A percentile compares a stretch with the other conserved stretches of the same genome.
Evolutionary conservation across 2,888 invertebrate genomes (phyloP).

Genomic region (Nomada lathburiana): DNA sequence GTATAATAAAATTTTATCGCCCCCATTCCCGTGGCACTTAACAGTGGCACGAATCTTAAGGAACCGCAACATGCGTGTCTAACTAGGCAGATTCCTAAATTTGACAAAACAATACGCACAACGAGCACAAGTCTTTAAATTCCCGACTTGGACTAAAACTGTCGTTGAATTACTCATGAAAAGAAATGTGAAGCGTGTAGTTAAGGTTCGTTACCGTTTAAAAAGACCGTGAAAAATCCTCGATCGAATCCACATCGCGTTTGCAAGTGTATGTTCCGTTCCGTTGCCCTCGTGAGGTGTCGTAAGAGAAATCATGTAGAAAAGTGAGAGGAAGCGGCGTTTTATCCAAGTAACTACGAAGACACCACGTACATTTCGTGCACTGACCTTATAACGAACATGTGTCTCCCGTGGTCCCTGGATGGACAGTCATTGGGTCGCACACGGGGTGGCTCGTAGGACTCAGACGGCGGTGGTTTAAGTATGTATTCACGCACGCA

Average conservation of each 20-base stretch:
- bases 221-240: constrained; percentile 23
- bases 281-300: constrained; percentile 5
- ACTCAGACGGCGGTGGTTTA: constrained; percentile 64
- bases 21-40: neutral
- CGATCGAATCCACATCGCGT: constrained; percentile 37
- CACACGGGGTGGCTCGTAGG: constrained; percentile 74
- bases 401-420: constrained; percentile 84
- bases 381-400: constrained; percentile 84
- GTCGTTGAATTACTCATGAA: neutral
- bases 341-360: constrained; percentile 31
- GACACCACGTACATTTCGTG: constrained; percentile 49
- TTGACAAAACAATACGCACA: neutral
- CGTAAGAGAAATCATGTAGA: constrained; percentile 3
- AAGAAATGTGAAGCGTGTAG: constrained; percentile 14
- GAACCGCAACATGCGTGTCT: neutral
- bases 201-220: constrained; percentile 36
- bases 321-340: constrained; percentile 19
- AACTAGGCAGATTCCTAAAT: neutral
- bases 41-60: neutral
- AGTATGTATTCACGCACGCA: constrained; percentile 64
- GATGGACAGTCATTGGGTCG: constrained; percentile 84
- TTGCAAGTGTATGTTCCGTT: neutral
- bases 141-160: neutral
- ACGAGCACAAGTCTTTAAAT: constrained; percentile 2
- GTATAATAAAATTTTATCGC: neutral